Percentiles rank a stretch among this genome's conserved stretches.
Conservation (phyloP, 1,140 invertebrate genomes). For the Chironomus tepperi region DNA sequence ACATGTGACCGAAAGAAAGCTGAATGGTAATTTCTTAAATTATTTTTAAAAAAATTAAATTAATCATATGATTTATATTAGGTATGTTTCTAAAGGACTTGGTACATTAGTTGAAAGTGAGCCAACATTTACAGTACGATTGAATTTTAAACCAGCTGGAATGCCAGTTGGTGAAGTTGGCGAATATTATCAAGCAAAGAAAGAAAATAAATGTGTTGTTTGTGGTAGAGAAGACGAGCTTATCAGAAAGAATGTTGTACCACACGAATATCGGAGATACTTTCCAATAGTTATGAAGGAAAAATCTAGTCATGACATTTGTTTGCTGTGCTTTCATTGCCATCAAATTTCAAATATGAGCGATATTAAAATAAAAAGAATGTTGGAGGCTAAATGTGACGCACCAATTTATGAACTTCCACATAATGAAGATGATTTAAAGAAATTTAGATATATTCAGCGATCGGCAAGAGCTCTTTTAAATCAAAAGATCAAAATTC, state of each 20-base stretch:
- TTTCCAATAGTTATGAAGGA: conserved; percentile 75
- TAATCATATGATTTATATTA: too few species aligned
- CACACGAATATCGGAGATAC: conserved; percentile 73
- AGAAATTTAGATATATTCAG: conserved; percentile 45
- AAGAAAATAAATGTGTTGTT: conserved; percentile 77
- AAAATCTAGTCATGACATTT: conserved; percentile 73
- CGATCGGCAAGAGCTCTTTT: conserved; percentile 59
- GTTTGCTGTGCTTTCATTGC: conserved; percentile 64
- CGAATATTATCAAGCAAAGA: conserved; percentile 62
- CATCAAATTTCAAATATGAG: conserved; percentile 61
- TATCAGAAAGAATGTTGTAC: conserved; percentile 73
- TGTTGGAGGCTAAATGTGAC: conserved; percentile 51
- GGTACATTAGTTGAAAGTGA: conserved; percentile 49
- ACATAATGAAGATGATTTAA: conserved; percentile 30
- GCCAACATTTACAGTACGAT: conserved; percentile 62
- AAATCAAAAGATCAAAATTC: conserved; percentile 44
- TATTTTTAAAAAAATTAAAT: too few species aligned
- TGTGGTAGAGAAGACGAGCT: conserved; percentile 63
- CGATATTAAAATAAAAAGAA: conserved; percentile 53
- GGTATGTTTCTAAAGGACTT: conserved; percentile 54
- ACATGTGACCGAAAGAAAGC: conserved; percentile 76
- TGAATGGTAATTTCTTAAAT: conserved; percentile 57
- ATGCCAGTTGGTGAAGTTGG: conserved; percentile 59
- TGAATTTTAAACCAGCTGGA: conserved; percentile 75
- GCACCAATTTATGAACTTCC: conserved; percentile 48